These are phyloP conservation scores for Chrysomela aeneicollis DNA, from an alignment of 2,888 invertebrate genomes.

Conservation along the genomic window DNA sequence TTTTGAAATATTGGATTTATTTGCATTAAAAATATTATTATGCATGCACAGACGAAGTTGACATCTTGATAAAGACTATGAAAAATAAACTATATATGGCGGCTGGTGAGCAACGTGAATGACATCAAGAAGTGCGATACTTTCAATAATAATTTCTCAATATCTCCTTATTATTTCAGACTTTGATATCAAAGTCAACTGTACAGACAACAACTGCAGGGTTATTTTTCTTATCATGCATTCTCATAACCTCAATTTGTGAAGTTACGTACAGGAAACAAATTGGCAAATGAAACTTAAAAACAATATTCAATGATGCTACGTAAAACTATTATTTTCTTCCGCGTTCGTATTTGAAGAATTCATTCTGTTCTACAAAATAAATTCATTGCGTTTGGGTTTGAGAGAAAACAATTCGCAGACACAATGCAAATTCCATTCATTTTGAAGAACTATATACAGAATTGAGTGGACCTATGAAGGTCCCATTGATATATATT, in stretches of 20 bases:
- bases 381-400: too few relatives aligned
- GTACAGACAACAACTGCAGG: not conserved
- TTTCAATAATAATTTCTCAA: not conserved
- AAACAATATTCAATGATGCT: too few relatives aligned
- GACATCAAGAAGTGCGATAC: not conserved
- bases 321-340: too few relatives aligned
- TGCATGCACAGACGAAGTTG: slow-evolving; percentile 30
- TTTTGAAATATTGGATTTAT: slow-evolving; percentile 1
- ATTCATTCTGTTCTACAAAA: too few relatives aligned
- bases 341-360: too few relatives aligned
- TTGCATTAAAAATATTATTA: slow-evolving; percentile 12
- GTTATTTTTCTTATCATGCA: not conserved
- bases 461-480: too few relatives aligned
- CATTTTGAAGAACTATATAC: too few relatives aligned
- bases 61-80: slow-evolving; percentile 22
- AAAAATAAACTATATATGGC: slow-evolving; percentile 8
- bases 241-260: slow-evolving; percentile 3
- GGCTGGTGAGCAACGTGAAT: not conserved
- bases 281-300: too few relatives aligned
- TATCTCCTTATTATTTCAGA: not conserved
- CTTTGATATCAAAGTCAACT: not conserved
- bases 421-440: too few relatives aligned
- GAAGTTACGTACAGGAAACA: not conserved
- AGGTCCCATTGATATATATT: too few relatives aligned
- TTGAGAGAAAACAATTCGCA: too few relatives aligned